Base-by-base conservation (phyloP, 1,140 invertebrate species). In the Pemphigus obesinymphae region DNA sequence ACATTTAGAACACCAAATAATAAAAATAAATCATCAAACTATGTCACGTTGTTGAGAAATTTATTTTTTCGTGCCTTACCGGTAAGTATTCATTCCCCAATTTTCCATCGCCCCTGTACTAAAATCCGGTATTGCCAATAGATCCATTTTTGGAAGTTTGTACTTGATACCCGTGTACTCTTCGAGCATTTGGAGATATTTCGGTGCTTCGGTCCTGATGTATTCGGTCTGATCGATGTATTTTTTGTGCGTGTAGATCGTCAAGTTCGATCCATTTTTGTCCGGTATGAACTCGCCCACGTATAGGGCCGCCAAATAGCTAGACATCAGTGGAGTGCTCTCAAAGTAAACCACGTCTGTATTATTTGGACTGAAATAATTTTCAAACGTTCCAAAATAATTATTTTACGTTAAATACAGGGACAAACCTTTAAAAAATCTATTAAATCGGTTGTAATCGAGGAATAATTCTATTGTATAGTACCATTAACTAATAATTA, bases 51-150 rank as follows among this genome's bases (percentile, higher is more conserved):
- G n/a, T n/a, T n/a, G n/a, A n/a, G n/a, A n/a, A n/a, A n/a, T n/a
- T n/a, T n/a, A n/a, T n/a, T n/a, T n/a, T n/a, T 8, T 5, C 26
- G 4, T 0, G 10, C 23, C 34, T 78, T 40, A 89, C 89, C 89
- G 87, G 83, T 90, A 92, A 5, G 89, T 90, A 2, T 91, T 88
- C 0, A 92, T 85, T 13, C 91, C 91, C 91, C 93, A 96, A 87
- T 95, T 94, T 86, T 95, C 94, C 93, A 96, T 95, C 31, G 94
- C 95, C 48, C 92, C 94, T 0, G 93, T 91, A 0, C 89, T 88
- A 87, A 96, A 97, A 83, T 94, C 90, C 5, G 93, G 92, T 61
- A 94, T 89, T 11, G 91, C 90, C 48, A 94, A 88, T 84, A 93
- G 90, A 84, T 93, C 90, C 85, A 89, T 85, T 85, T 91, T 87